Evolutionary conservation across 2,888 invertebrate species (phyloP).

Genomic region (Xestia ashworthii): DNA sequence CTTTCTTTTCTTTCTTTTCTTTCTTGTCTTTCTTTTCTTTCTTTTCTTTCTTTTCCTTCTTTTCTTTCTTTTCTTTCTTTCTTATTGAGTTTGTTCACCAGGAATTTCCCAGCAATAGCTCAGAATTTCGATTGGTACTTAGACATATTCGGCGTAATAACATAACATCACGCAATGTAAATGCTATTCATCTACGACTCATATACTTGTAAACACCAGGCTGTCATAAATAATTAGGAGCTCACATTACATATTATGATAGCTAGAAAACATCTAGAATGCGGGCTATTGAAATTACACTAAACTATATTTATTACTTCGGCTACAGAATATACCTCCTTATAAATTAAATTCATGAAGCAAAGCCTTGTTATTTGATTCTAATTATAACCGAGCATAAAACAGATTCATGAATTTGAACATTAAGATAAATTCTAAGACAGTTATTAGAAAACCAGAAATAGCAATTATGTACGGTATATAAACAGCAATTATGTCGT

Average conservation of each 20-base stretch:
- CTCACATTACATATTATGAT: neutral
- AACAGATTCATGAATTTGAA: neutral
- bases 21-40: no score
- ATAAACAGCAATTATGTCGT: neutral
- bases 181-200: neutral
- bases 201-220: neutral
- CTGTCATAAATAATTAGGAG: neutral
- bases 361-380: neutral
- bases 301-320: neutral
- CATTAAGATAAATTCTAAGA: neutral
- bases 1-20: no score
- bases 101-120: neutral
- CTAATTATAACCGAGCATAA: neutral
- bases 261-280: neutral
- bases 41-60: no score
- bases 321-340: neutral
- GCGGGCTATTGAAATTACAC: neutral
- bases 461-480: neutral
- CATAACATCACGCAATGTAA: no score
- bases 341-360: neutral
- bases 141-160: neutral
- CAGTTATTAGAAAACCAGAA: constrained; percentile 4
- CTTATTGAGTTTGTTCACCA: neutral
- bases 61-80: no score
- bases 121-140: neutral